phyloP scores from a whole-genome alignment of 2,888 invertebrate species.

The Odontocolon sp. region DNA sequence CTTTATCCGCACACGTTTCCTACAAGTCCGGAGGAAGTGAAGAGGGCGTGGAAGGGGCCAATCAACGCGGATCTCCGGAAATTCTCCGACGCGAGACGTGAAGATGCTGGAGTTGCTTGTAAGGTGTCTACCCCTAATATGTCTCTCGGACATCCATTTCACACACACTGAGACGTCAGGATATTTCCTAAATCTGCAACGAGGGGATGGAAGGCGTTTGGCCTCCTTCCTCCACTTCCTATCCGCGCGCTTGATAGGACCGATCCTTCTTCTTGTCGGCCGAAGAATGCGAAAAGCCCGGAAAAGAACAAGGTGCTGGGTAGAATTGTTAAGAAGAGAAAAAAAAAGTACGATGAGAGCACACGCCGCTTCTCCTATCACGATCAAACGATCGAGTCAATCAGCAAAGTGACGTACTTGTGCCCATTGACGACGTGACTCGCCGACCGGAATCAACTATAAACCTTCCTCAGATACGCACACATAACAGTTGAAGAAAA shows the following conservation, averaged over 20 bases:
- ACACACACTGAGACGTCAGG: slow-evolving; percentile 6
- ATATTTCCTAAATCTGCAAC: slow-evolving; percentile 6
- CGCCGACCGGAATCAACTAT: neutral
- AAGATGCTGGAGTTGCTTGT: slow-evolving; percentile 17
- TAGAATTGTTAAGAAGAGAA: slow-evolving; percentile 1
- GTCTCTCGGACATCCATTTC: slow-evolving; percentile 25
- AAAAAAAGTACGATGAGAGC: neutral
- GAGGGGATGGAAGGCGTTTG: neutral
- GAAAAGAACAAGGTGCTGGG: neutral
- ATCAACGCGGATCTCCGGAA: slow-evolving; percentile 36
- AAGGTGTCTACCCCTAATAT: slow-evolving; percentile 11
- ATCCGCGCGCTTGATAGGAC: slow-evolving; percentile 2
- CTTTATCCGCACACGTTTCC: slow-evolving; percentile 19
- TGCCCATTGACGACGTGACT: slow-evolving; percentile 15
- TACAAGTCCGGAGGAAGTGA: neutral
- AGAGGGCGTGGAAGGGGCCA: neutral
- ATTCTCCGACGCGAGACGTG: slow-evolving; percentile 12
- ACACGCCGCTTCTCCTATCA: slow-evolving; percentile 4
- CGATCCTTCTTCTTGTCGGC: slow-evolving; percentile 18
- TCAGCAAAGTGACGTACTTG: slow-evolving; percentile 27
- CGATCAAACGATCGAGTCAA: slow-evolving; percentile 48
- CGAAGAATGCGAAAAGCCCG: neutral
- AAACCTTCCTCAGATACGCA: neutral
- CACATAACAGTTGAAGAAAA: slow-evolving; percentile 2
- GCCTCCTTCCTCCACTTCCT: neutral